phyloP scores from a whole-genome alignment of 1,140 invertebrate genomes.

The Xylocopa sonorina region DNA sequence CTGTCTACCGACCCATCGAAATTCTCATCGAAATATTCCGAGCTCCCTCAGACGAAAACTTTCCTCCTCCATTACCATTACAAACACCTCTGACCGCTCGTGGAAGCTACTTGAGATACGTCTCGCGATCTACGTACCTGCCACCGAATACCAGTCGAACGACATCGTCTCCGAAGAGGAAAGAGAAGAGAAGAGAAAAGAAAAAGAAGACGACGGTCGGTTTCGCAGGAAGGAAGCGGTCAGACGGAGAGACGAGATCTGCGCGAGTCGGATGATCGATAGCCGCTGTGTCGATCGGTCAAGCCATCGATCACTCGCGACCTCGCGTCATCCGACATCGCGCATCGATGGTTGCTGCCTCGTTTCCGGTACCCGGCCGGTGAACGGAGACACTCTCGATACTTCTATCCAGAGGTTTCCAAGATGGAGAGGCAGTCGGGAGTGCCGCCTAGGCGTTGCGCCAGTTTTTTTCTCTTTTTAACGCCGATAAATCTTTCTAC shows the following conservation, averaged over 20 bases:
- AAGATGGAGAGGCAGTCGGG: neutral
- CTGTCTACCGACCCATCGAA: neutral
- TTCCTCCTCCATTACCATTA: slow-evolving; percentile 29
- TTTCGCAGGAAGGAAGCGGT: slow-evolving; percentile 29
- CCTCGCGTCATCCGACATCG: slow-evolving; percentile 50
- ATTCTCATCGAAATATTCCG: slow-evolving; percentile 6
- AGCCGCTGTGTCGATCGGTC: slow-evolving; percentile 32
- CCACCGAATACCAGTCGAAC: slow-evolving; percentile 56
- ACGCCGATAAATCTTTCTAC: too few relatives aligned
- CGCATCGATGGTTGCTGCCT: slow-evolving; percentile 25
- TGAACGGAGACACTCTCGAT: slow-evolving; percentile 11
- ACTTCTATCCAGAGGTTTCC: neutral
- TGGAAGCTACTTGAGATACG: slow-evolving; percentile 46
- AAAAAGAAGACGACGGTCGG: neutral
- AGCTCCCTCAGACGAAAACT: neutral
- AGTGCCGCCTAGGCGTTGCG: slow-evolving; percentile 44
- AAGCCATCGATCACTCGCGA: slow-evolving; percentile 58
- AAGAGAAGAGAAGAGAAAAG: slow-evolving; percentile 2
- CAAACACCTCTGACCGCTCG: slow-evolving; percentile 2
- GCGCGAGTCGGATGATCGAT: slow-evolving; percentile 59
- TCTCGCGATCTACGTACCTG: slow-evolving; percentile 51
- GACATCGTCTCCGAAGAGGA: slow-evolving; percentile 40
- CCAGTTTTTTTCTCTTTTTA: slow-evolving; percentile 70
- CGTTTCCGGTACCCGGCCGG: slow-evolving; percentile 49
- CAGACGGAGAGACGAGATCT: slow-evolving; percentile 36